Evolutionary conservation across 1,140 invertebrate genomes (phyloP).

Genomic region (Oncopodura yosiiana): DNA sequence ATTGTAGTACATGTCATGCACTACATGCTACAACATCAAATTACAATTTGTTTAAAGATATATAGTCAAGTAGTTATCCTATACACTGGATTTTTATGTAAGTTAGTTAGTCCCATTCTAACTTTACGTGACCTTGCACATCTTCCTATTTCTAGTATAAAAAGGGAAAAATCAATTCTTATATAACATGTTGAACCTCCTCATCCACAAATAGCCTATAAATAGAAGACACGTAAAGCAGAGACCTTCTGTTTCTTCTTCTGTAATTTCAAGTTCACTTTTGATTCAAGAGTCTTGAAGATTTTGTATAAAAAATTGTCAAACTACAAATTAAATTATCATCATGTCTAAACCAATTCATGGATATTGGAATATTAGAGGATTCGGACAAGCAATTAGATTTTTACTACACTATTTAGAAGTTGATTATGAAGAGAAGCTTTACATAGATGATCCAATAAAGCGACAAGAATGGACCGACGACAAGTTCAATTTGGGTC

Average conservation of each 20-base stretch:
- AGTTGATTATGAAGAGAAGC: constrained; percentile 1
- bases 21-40: no score
- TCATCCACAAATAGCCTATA: constrained; percentile 16
- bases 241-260: no score
- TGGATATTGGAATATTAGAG: constrained; percentile 10
- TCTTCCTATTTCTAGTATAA: no score
- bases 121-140: no score
- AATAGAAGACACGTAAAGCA: not conserved
- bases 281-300: not conserved
- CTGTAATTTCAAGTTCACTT: not conserved
- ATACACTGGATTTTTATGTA: no score
- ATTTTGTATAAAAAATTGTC: not conserved
- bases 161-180: no score
- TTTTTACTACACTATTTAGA: not conserved
- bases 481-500: not conserved
- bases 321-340: not conserved
- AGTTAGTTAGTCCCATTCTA: no score
- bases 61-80: no score
- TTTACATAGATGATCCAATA: not conserved
- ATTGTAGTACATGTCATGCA: no score
- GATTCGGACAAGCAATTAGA: constrained; percentile 5
- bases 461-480: not conserved
- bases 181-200: no score
- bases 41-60: no score
- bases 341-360: not conserved